These are phyloP conservation scores for Tapirus terrestris DNA, from an alignment of 2,113 vertebrate genomes.

Conservation along the genomic window DNA sequence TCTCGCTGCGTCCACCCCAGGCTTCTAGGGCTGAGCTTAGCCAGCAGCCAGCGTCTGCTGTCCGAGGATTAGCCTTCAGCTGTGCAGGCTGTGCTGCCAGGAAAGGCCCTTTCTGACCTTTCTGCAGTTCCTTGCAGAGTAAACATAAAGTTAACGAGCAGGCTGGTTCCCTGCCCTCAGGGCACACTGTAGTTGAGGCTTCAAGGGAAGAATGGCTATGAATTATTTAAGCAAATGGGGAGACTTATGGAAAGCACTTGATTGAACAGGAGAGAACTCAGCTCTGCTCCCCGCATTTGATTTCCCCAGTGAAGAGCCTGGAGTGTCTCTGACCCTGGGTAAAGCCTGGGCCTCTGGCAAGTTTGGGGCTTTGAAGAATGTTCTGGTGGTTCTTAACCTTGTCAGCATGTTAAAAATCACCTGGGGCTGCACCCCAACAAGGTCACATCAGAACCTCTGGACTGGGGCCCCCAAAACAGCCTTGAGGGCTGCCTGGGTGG, in stretches of 20 bases:
- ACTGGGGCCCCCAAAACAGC: not conserved
- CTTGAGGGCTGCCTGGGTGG: not conserved
- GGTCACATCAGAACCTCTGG: not conserved
- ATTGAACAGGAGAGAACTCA: not conserved
- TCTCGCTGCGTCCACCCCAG: not conserved
- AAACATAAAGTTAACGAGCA: not conserved
- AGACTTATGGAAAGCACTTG: slow-evolving; percentile 45
- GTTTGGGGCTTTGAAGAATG: slow-evolving; percentile 68
- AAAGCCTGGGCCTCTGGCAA: slow-evolving; percentile 54
- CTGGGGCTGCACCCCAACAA: not conserved
- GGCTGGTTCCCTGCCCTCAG: slow-evolving; percentile 36
- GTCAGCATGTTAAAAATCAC: slow-evolving; percentile 21
- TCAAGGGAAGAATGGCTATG: slow-evolving; percentile 62
- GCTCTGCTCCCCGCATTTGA: slow-evolving; percentile 28
- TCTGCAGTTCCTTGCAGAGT: slow-evolving; percentile 1
- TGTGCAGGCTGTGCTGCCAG: not conserved
- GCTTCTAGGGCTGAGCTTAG: not conserved
- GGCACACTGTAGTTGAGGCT: slow-evolving; percentile 52
- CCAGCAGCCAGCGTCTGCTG: not conserved
- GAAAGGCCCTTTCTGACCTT: not conserved
- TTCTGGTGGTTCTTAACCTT: slow-evolving; percentile 33
- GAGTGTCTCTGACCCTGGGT: slow-evolving; percentile 15
- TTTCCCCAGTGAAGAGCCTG: slow-evolving; percentile 49
- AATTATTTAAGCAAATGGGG: slow-evolving; percentile 72
- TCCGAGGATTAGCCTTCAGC: not conserved